Evolutionary conservation across 92 coral and sea anemone genomes (phyloP).

Genomic region (Phymanthus crucifer): DNA sequence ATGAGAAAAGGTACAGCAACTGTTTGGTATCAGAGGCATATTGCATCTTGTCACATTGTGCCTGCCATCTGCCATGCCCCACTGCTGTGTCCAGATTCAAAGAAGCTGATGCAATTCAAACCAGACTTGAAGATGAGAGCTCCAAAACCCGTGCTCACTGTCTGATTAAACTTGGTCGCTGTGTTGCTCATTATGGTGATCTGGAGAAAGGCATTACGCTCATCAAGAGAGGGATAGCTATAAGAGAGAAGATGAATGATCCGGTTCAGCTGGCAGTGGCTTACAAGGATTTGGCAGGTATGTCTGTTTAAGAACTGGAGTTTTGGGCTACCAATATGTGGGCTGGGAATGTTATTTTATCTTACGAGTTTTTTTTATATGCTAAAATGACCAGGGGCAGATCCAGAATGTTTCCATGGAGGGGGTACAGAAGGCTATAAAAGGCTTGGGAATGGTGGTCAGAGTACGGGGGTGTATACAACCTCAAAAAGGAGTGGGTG

Average conservation of each 20-base stretch:
- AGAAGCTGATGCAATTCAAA: conserved; percentile 76
- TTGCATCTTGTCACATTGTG: conserved; percentile 87
- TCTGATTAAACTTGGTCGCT: conserved; percentile 84
- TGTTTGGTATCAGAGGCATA: conserved; percentile 87
- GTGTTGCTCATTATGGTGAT: conserved; percentile 68
- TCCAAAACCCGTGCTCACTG: conserved; percentile 73
- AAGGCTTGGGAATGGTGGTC: too few species aligned
- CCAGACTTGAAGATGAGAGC: conserved; percentile 68
- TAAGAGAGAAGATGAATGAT: conserved; percentile 60
- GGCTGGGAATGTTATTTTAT: too few species aligned
- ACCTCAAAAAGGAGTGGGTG: too few species aligned
- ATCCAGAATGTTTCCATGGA: too few species aligned
- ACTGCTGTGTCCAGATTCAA: conserved; percentile 80
- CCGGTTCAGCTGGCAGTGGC: conserved; percentile 69
- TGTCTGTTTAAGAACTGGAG: too few species aligned
- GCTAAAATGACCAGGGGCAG: too few species aligned
- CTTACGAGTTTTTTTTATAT: too few species aligned
- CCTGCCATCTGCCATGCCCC: conserved; percentile 94
- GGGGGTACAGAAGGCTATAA: too few species aligned
- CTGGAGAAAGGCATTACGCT: conserved; percentile 61
- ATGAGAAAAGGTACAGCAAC: conserved; percentile 77
- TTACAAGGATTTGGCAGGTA: conserved; percentile 92
- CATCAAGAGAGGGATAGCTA: conserved; percentile 69
- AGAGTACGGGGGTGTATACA: too few species aligned
- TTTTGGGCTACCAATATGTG: too few species aligned